Evolutionary conservation across 2,113 vertebrate genomes (phyloP).

Genomic region (Balaeniceps rex): DNA sequence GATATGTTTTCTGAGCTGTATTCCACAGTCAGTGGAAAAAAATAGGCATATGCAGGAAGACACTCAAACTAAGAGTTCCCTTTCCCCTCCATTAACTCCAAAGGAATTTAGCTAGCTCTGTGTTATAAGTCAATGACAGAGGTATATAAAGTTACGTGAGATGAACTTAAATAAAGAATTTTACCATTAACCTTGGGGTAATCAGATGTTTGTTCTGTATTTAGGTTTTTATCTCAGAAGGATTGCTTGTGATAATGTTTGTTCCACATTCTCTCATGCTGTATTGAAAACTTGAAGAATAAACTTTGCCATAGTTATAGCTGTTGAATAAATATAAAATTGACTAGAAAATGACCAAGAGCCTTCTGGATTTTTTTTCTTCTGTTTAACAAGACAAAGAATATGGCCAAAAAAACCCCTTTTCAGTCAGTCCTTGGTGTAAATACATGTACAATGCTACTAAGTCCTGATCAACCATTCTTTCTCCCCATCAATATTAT

Average conservation of each 20-base stretch:
- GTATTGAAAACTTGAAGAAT: neutral
- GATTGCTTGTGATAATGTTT: neutral
- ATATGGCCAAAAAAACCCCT: neutral
- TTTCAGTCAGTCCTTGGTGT: neutral
- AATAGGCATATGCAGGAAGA: neutral
- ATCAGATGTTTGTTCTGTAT: neutral
- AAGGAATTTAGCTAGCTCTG: neutral
- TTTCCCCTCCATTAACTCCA: neutral
- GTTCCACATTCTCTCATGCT: neutral
- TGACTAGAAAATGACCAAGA: neutral
- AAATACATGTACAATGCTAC: neutral
- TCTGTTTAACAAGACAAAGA: neutral
- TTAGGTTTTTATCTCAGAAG: neutral
- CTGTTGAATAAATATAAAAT: neutral
- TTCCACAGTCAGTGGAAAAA: neutral
- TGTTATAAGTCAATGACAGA: neutral
- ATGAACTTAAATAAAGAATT: neutral
- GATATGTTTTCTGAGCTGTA: neutral
- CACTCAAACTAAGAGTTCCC: neutral
- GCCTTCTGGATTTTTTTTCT: neutral
- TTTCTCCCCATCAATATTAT: neutral
- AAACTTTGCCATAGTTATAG: neutral
- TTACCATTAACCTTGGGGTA: neutral
- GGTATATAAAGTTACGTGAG: neutral
- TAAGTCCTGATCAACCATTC: neutral